A percentile compares a stretch with the other conserved stretches of the same genome.
Evolutionary conservation across 2,797 vertebrate genomes (phyloP).

Genomic region (Rhinoraja longicauda): DNA sequence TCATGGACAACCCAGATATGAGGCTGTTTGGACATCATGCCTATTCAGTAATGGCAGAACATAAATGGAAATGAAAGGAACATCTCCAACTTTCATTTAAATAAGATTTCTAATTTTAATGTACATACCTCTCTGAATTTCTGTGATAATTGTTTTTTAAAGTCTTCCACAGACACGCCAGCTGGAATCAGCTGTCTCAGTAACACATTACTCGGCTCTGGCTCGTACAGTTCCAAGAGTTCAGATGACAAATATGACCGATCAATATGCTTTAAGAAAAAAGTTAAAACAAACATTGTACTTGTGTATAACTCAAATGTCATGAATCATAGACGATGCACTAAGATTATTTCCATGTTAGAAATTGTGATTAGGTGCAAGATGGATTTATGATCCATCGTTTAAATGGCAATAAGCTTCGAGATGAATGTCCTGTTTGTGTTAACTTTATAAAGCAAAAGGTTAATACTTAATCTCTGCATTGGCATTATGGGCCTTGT

Average conservation of each 20-base stretch:
- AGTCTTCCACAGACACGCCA: not conserved
- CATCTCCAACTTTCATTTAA: not conserved
- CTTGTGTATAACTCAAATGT: no score
- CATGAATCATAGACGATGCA: not conserved
- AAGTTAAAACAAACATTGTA: not conserved
- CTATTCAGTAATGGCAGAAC: not conserved
- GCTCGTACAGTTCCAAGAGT: slow-evolving; percentile 39
- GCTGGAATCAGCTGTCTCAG: slow-evolving; percentile 43
- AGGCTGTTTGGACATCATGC: not conserved
- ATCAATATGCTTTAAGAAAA: slow-evolving; percentile 42
- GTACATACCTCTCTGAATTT: slow-evolving; percentile 41
- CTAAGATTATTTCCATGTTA: not conserved
- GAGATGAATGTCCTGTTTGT: not conserved
- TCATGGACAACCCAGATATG: not conserved
- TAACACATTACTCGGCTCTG: slow-evolving; percentile 30
- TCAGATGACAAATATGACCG: slow-evolving; percentile 43
- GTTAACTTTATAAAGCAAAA: not conserved
- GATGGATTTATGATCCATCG: not conserved
- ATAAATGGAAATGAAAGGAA: not conserved
- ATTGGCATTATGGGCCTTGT: not conserved
- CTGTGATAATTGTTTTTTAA: slow-evolving; percentile 37
- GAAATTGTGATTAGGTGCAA: not conserved
- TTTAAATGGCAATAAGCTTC: not conserved
- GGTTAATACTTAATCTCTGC: not conserved
- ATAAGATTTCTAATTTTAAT: not conserved